Base-by-base conservation (phyloP, 2,888 invertebrate genomes). In the Ophioninae sp. region DNA sequence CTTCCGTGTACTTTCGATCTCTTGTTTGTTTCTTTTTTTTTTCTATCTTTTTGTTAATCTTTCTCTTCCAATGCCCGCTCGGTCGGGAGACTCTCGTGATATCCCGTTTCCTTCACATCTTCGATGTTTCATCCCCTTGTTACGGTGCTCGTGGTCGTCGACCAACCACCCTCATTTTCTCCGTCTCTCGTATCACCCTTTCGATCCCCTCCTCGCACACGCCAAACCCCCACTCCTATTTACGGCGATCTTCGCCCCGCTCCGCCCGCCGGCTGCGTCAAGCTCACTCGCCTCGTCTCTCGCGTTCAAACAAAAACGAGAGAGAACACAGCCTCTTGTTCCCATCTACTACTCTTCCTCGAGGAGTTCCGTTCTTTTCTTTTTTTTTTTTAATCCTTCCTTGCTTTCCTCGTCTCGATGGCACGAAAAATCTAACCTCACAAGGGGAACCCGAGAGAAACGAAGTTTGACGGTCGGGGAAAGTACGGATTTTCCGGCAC, bases 51-150 rank as follows among this genome's bases (percentile, higher is more conserved):
- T 59, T 30, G 30, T 59, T 61, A 41, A 0, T 67, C 61, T 67
- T 44, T 67, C 65, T 74, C 67, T 56, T 67, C n/a, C 37, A 57
- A 68, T 61, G 17, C 37, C 37, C 59, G 50, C 76, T 79, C 37
- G 23, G 57, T 67, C 41, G 59, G 20, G 56, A 68, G n/a, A 77
- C 61, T 59, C 59, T 30, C 50, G 50, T 13, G 62, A 81, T 83
- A 78, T 78, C 81, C 65, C 85, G 82, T 85, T 84, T 82, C 85
- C 75, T 68, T 85, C 85, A 85, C 85, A 85, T 85, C 81, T 85
- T 85, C 85, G 81, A 80, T 61, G 80, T 80, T 83, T 65, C 83
- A 80, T 61, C 82, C 83, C 85, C 82, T 77, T 23, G 78, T 30
- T 75, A 79, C 76, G 76, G 59, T 30, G 76, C 81, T 78, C 78